Conservation (phyloP, 2,888 invertebrate species). For the Ernsta delagoae region DNA sequence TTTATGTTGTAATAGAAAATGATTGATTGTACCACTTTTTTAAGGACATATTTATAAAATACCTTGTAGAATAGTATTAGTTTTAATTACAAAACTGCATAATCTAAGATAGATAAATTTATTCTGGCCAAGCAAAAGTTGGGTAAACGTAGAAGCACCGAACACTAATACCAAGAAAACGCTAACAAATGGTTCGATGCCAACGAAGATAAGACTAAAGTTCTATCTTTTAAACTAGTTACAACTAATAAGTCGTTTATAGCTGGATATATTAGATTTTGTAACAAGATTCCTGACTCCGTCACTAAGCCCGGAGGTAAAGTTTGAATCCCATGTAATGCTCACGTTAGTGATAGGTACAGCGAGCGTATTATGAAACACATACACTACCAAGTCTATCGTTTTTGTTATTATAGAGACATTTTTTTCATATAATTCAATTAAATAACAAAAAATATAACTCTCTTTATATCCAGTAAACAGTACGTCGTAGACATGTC, state of each 20-base stretch:
- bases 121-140: background rate
- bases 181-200: conserved; percentile 14
- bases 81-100: too few relatives aligned
- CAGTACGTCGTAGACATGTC: too few relatives aligned
- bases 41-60: too few relatives aligned
- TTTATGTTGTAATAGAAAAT: conserved; percentile 5
- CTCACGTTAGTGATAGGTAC: conserved; percentile 17
- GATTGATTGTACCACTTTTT: conserved; percentile 2
- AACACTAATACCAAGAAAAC: conserved; percentile 9
- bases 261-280: conserved; percentile 33
- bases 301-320: conserved; percentile 27
- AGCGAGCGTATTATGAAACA: conserved; percentile 9
- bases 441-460: too few relatives aligned
- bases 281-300: conserved; percentile 41
- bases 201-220: conserved; percentile 23
- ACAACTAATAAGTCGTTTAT: conserved; percentile 45
- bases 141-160: background rate
- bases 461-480: too few relatives aligned
- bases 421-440: too few relatives aligned
- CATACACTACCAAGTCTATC: background rate
- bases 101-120: too few relatives aligned
- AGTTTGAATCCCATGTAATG: conserved; percentile 37
- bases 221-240: conserved; percentile 35
- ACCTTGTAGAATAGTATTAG: too few relatives aligned
- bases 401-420: background rate